These are phyloP conservation scores for Chunga burmeisteri DNA, from an alignment of 2,113 vertebrate species.

Conservation along the genomic window DNA sequence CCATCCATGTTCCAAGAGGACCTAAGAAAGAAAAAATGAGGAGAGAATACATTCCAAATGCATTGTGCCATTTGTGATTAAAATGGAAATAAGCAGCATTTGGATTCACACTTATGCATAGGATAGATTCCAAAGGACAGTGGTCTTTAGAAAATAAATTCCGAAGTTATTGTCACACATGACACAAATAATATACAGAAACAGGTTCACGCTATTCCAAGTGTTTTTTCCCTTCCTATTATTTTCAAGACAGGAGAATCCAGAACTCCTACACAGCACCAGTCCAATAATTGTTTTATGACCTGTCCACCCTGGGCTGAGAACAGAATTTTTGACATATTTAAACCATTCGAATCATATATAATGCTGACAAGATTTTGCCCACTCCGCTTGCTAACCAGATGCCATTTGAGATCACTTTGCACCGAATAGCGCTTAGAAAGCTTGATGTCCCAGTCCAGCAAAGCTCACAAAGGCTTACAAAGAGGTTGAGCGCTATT, in stretches of 20 bases:
- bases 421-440: background rate
- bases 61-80: background rate
- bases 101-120: background rate
- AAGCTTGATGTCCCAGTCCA: background rate
- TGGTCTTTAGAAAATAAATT: background rate
- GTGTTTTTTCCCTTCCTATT: background rate
- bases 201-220: background rate
- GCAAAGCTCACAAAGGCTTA: background rate
- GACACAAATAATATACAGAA: background rate
- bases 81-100: background rate
- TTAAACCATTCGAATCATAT: background rate
- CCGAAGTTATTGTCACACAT: background rate
- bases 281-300: background rate
- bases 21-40: background rate
- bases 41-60: background rate
- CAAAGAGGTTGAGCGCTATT: background rate
- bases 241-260: background rate
- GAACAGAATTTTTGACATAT: background rate
- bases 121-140: background rate
- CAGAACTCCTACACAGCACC: background rate
- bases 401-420: background rate
- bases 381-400: background rate
- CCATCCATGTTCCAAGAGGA: background rate
- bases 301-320: background rate
- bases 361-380: background rate